These are phyloP conservation scores for Formica exsecta DNA, from an alignment of 1,140 invertebrate species.

Conservation along the genomic window DNA sequence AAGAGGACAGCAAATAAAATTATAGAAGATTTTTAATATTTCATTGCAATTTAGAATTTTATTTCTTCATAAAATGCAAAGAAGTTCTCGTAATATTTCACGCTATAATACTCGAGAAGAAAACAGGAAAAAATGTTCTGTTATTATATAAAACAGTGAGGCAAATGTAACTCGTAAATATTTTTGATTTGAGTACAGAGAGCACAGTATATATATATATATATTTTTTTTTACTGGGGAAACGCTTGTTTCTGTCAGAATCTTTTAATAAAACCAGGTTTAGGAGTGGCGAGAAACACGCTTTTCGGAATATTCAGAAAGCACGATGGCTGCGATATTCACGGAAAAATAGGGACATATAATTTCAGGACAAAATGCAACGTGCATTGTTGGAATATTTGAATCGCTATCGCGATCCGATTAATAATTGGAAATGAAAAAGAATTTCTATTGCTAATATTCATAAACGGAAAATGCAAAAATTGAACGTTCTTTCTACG, in stretches of 20 bases:
- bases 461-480: neutral
- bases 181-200: constrained; percentile 28
- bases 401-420: constrained; percentile 18
- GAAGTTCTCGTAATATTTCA: neutral
- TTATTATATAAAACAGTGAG: constrained; percentile 3
- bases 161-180: constrained; percentile 28
- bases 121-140: neutral
- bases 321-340: constrained; percentile 39
- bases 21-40: neutral
- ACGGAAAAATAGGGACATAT: constrained; percentile 41
- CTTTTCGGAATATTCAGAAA: constrained; percentile 55
- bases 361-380: constrained; percentile 38
- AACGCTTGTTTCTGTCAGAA: constrained; percentile 21
- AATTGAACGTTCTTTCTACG: neutral
- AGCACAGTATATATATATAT: neutral
- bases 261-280: constrained; percentile 55
- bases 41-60: neutral
- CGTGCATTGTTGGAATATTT: constrained; percentile 22
- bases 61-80: neutral
- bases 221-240: constrained; percentile 13
- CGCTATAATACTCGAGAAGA: neutral
- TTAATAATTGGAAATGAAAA: constrained; percentile 9
- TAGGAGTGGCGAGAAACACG: constrained; percentile 29
- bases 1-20: neutral
- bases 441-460: neutral